These are phyloP conservation scores for Eristalinus sepulchralis DNA, from an alignment of 2,888 invertebrate species.

Conservation along the genomic window DNA sequence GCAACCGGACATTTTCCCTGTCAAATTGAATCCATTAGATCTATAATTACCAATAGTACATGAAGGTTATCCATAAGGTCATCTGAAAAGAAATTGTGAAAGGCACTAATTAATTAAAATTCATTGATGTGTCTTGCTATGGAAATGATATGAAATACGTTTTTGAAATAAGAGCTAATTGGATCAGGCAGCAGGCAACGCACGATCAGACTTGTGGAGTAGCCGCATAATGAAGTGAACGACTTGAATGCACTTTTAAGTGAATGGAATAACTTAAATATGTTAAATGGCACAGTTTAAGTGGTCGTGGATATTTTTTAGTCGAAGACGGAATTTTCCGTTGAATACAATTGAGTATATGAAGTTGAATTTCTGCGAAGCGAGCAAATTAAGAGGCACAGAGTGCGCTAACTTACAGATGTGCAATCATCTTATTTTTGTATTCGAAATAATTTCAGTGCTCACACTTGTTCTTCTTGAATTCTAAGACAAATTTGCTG, in stretches of 20 bases:
- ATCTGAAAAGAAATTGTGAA: conserved; percentile 41
- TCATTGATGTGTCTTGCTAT: neutral
- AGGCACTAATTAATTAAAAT: conserved; percentile 24
- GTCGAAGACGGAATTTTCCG: conserved; percentile 14
- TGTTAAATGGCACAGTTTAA: conserved; percentile 20
- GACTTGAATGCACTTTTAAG: conserved; percentile 36
- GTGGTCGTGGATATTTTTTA: conserved; percentile 23
- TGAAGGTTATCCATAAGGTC: conserved; percentile 41
- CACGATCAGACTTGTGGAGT: neutral
- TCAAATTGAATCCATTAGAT: neutral
- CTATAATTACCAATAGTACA: conserved; percentile 54
- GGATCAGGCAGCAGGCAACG: neutral
- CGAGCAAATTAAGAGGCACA: neutral
- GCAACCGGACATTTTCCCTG: neutral
- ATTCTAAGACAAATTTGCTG: neutral
- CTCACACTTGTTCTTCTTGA: neutral
- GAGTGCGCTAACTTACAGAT: neutral
- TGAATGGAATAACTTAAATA: conserved; percentile 34
- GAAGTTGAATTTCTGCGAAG: neutral
- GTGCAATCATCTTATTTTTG: neutral
- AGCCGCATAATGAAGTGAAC: neutral
- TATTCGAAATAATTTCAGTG: neutral
- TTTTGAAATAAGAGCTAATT: neutral
- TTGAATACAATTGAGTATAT: neutral
- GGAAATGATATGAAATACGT: neutral